These are phyloP conservation scores for Ganaspis sp. DNA, from an alignment of 1,140 invertebrate genomes.

Conservation along the genomic window DNA sequence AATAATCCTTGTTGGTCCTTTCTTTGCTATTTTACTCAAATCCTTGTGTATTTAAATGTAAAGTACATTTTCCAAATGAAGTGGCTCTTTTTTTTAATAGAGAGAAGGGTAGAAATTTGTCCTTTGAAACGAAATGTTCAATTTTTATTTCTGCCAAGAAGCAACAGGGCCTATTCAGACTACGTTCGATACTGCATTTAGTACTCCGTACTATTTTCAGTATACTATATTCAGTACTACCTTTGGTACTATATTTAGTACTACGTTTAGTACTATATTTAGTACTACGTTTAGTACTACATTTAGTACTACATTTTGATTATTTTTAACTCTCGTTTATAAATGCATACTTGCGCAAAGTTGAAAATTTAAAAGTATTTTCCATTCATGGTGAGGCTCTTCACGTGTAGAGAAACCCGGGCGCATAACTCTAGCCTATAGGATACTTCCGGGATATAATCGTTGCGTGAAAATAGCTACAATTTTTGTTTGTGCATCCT, in stretches of 20 bases:
- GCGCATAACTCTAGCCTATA: background rate
- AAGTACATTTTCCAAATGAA: slow-evolving; percentile 8
- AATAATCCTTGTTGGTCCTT: background rate
- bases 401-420: slow-evolving; percentile 36
- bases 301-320: too few species aligned
- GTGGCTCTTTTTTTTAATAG: background rate
- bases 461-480: background rate
- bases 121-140: background rate
- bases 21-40: background rate
- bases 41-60: background rate
- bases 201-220: too few species aligned
- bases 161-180: slow-evolving; percentile 27
- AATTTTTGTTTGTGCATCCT: background rate
- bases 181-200: too few species aligned
- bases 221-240: too few species aligned
- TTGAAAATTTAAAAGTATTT: too few species aligned
- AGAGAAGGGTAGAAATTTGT: background rate
- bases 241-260: too few species aligned
- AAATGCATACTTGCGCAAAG: background rate
- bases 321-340: background rate
- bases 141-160: background rate
- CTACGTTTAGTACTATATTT: too few species aligned
- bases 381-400: slow-evolving; percentile 7
- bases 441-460: background rate
- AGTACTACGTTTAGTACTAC: too few species aligned